phyloP scores from a whole-genome alignment of 2,113 vertebrate genomes.

The Turnix velox region DNA sequence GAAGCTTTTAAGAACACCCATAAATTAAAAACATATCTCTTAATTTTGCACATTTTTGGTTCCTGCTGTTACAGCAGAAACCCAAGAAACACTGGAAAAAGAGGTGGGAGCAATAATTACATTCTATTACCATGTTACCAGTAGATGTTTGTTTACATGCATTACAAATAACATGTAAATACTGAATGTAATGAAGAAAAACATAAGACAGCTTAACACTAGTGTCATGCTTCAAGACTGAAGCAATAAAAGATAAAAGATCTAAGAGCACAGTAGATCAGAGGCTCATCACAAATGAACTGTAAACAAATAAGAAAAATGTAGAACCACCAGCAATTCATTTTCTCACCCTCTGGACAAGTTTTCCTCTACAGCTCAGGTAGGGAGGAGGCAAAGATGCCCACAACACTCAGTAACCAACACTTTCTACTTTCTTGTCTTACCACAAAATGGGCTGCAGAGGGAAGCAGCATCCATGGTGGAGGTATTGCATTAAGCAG shows the following conservation, averaged over 20 bases:
- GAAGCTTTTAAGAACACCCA: conserved; percentile 20
- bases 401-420: background rate
- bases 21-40: conserved; percentile 30
- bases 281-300: background rate
- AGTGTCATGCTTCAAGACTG: background rate
- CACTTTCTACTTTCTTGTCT: background rate
- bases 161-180: background rate
- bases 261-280: background rate
- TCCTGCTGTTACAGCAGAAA: conserved; percentile 7
- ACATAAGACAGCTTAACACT: background rate
- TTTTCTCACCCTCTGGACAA: background rate
- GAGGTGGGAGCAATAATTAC: background rate
- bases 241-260: background rate
- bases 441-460: background rate
- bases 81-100: background rate
- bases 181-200: background rate
- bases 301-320: background rate
- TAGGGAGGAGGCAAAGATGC: background rate
- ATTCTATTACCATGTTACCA: background rate
- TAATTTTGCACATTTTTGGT: background rate
- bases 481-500: background rate
- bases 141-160: background rate
- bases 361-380: background rate
- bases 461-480: rapidly evolving
- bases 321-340: background rate